Evolutionary conservation across 2,888 invertebrate species (phyloP), one percentile per base, ranked within the genome.

Genomic region (Vesta saturnalis): DNA sequence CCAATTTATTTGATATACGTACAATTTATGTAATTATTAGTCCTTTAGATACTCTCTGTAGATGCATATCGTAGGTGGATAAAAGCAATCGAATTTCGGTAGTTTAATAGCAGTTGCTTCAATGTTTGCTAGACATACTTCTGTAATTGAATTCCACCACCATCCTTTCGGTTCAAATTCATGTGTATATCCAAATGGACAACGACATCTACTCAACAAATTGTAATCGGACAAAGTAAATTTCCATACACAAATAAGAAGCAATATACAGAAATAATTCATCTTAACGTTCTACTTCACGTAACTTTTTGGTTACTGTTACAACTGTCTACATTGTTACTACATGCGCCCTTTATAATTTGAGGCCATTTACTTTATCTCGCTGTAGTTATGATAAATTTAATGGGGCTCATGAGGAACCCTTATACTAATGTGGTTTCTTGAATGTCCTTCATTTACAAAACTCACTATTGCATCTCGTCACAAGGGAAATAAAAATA

Each of bases 61-160:
- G 43, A 66, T 30, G 23, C 66, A 70, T 12, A 15, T 49, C 12
- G 35, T 16, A 22, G 69, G 69, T 14, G 69, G 66, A 52, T 70
- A 66, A 21, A 70, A 63, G 30, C 69, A 70, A 52, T 70, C 69
- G 60, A 70, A 70, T 60, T 70, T 70, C 10, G 69, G 69, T 35
- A 70, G 35, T 56, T 63, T 65, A 6, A 46, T 55, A 30, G 69
- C 65, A 16, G 69, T 70, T 14, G 62, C 35, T 60, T 70, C 63
- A 1, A 52, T 70, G 39, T 52, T 63, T 55, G 69, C 69, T 30
- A 70, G 12, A 43, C 69, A 70, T 16, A 70, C 69, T 55, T 70
- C 69, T 12, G 62, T 49, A 49, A 63, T 49, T 49, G 62, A 65
- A 66, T 65, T 66, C 69, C 69, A 70, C 65, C 62, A 70, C 69